phyloP scores from a whole-genome alignment of 2,888 invertebrate species.

The Dilophus febrilis region DNA sequence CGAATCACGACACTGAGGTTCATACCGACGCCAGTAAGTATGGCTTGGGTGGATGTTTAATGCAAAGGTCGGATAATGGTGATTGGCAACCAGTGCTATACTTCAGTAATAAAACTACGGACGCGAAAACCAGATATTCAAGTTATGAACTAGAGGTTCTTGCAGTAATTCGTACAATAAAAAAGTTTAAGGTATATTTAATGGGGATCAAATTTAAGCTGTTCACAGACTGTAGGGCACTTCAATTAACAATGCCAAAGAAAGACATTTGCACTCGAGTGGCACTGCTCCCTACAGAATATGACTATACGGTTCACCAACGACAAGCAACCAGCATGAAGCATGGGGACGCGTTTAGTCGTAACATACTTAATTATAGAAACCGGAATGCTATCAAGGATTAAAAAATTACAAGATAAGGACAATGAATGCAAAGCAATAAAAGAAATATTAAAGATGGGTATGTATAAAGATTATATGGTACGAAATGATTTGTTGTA shows the following conservation, averaged over 20 bases:
- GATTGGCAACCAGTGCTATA: constrained; percentile 15
- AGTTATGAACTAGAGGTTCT: constrained; percentile 20
- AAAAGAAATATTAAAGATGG: constrained; percentile 8
- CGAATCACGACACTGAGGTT: too few species aligned
- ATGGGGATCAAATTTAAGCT: constrained; percentile 14
- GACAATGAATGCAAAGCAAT: constrained; percentile 9
- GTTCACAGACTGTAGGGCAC: constrained; percentile 13
- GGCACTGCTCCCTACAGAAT: constrained; percentile 22
- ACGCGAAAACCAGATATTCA: constrained; percentile 15
- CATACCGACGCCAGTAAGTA: constrained; percentile 17
- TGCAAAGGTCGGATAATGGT: constrained; percentile 13
- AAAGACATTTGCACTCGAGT: constrained; percentile 15
- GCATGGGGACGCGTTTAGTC: constrained; percentile 20
- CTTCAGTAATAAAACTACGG: constrained; percentile 15
- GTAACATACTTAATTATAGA: constrained; percentile 8
- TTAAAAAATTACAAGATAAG: constrained; percentile 5
- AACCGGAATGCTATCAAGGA: too few species aligned
- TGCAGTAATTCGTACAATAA: constrained; percentile 16
- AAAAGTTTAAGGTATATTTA: constrained; percentile 16
- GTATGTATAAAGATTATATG: not conserved
- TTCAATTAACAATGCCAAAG: constrained; percentile 16
- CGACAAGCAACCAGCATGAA: constrained; percentile 19
- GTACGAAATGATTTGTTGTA: constrained; percentile 7
- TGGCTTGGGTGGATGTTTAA: constrained; percentile 15
- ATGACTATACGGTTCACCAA: constrained; percentile 17